Evolutionary conservation across 2,797 vertebrate species (phyloP).

Genomic region (Pseudochirops cupreus): DNA sequence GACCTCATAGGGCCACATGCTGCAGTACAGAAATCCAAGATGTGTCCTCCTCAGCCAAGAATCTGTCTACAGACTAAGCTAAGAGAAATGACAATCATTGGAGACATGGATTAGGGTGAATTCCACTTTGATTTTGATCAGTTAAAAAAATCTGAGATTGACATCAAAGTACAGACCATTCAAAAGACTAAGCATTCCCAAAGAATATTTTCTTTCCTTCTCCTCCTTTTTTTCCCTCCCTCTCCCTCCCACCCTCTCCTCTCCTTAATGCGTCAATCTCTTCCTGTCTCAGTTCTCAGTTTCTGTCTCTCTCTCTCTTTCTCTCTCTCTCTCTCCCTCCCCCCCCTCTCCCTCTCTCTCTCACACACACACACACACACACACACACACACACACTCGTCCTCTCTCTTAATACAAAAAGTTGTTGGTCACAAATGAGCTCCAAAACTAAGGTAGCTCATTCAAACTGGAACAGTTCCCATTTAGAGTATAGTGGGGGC

Average conservation of each 20-base stretch:
- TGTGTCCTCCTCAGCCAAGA: constrained; percentile 28
- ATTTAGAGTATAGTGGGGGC: background rate
- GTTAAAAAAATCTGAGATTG: background rate
- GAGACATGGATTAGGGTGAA: background rate
- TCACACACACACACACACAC: too few species aligned
- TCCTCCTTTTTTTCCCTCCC: background rate
- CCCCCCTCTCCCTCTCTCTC: too few species aligned
- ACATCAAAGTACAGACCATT: background rate
- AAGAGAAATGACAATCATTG: constrained; percentile 12
- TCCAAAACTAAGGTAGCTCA: background rate
- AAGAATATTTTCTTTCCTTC: background rate
- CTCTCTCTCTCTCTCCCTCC: background rate
- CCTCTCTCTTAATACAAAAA: constrained; percentile 17
- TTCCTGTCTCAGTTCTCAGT: background rate
- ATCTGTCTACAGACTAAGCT: constrained; percentile 11
- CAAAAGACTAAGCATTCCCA: background rate
- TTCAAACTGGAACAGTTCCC: constrained; percentile 32
- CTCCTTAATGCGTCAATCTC: background rate
- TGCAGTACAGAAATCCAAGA: background rate
- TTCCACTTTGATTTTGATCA: background rate
- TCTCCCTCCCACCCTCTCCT: too few species aligned
- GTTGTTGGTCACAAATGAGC: constrained; percentile 47
- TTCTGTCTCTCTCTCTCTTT: background rate
- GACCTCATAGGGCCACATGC: constrained; percentile 27
- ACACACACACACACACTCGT: too few species aligned